These are phyloP conservation scores for Podilymbus podiceps DNA, from an alignment of 2,113 vertebrate genomes.

Conservation along the genomic window DNA sequence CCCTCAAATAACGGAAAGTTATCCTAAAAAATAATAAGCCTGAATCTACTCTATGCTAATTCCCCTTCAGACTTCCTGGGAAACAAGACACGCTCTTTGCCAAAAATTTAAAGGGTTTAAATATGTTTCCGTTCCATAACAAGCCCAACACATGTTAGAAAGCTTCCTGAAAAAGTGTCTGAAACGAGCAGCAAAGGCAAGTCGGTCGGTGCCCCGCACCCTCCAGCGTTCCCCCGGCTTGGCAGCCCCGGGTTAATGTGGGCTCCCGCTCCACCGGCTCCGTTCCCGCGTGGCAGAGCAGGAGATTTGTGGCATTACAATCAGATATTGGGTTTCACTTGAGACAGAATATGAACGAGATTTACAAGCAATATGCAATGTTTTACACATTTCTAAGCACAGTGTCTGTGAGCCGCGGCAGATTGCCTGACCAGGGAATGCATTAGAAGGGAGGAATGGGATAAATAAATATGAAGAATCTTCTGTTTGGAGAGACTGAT, in stretches of 20 bases:
- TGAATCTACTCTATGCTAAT: neutral
- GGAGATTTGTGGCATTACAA: neutral
- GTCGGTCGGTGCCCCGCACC: neutral
- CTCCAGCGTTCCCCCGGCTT: neutral
- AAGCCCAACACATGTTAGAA: neutral
- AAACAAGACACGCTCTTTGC: neutral
- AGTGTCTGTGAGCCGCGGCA: fast-evolving
- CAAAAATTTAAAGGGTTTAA: neutral
- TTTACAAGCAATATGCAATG: neutral
- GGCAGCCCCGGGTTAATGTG: neutral
- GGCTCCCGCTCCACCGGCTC: neutral
- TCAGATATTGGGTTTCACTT: neutral
- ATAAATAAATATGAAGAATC: slow-evolving; percentile 26
- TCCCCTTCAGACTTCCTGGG: neutral
- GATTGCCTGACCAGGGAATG: neutral
- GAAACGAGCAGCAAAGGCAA: neutral
- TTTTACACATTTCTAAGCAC: neutral
- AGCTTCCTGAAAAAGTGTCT: neutral
- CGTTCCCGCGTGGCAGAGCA: neutral
- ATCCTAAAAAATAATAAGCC: neutral
- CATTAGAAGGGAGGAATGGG: neutral
- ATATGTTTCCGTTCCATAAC: neutral
- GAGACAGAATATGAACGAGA: neutral
- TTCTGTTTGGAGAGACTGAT: neutral
- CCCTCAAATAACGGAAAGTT: neutral